Evolutionary conservation across 2,888 invertebrate genomes (phyloP).

Genomic region (Priocnemis perturbator): DNA sequence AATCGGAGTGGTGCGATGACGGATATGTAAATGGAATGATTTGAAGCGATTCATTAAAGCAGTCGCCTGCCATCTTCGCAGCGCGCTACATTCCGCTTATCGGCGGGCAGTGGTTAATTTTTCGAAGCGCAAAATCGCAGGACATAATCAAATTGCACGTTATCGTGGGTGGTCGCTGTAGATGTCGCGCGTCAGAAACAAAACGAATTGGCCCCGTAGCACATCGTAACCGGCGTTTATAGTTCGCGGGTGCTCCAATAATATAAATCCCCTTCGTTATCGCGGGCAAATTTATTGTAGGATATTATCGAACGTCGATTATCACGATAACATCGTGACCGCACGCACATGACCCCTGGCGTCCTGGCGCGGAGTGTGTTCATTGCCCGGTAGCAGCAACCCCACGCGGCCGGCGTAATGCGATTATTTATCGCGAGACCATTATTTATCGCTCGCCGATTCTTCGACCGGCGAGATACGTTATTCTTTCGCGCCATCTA

Average conservation of each 20-base stretch:
- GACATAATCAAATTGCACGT: slow-evolving; percentile 10
- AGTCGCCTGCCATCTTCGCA: too few species aligned
- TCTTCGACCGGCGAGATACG: slow-evolving; percentile 46
- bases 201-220: slow-evolving; percentile 67
- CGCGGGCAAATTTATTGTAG: slow-evolving; percentile 69
- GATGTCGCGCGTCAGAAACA: slow-evolving; percentile 47
- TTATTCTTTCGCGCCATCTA: slow-evolving; percentile 49
- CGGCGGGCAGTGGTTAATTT: neutral
- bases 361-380: slow-evolving; percentile 33
- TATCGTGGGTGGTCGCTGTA: slow-evolving; percentile 34
- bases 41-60: too few species aligned
- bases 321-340: slow-evolving; percentile 70
- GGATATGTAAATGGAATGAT: too few species aligned
- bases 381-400: slow-evolving; percentile 33
- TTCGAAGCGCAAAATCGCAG: neutral
- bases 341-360: slow-evolving; percentile 53
- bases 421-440: slow-evolving; percentile 65
- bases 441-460: slow-evolving; percentile 61
- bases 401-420: slow-evolving; percentile 56
- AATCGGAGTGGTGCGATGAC: too few species aligned
- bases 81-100: too few species aligned
- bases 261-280: slow-evolving; percentile 72
- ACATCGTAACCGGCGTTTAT: slow-evolving; percentile 64
- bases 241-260: slow-evolving; percentile 60
- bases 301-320: slow-evolving; percentile 73